Conservation (phyloP, 2,797 vertebrate species). For the Prunella strophiata region DNA sequence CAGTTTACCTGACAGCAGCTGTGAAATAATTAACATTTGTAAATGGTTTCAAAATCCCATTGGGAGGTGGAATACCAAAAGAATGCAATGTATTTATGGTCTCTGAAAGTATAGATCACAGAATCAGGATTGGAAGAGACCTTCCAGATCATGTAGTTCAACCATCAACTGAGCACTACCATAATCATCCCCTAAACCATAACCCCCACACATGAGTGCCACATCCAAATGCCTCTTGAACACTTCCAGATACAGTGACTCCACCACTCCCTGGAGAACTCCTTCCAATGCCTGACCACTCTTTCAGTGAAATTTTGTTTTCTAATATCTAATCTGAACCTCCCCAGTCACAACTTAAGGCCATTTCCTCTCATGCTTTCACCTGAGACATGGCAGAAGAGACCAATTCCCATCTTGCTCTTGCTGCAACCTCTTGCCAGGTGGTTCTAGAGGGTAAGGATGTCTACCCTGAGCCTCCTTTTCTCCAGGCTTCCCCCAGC, state of each 20-base stretch:
- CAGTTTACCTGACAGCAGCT: background rate
- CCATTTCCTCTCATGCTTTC: background rate
- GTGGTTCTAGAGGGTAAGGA: background rate
- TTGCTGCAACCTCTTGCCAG: background rate
- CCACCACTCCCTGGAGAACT: background rate
- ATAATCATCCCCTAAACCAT: background rate
- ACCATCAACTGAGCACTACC: background rate
- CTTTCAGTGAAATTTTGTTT: background rate
- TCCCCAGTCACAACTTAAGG: fast-evolving
- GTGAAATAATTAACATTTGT: background rate
- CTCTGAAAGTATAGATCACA: background rate
- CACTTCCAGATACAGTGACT: background rate
- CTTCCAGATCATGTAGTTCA: background rate
- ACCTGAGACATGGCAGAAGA: background rate
- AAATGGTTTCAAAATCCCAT: background rate
- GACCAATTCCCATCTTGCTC: background rate
- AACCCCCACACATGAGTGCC: background rate
- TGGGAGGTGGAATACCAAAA: background rate
- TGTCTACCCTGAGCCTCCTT: background rate
- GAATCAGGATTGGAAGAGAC: background rate
- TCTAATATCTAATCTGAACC: background rate
- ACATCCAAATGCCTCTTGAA: background rate
- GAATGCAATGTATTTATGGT: background rate
- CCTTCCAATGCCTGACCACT: background rate
- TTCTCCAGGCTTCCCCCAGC: background rate